Evolutionary conservation across 1,140 invertebrate genomes (phyloP).

Genomic region (Ips nitidus): DNA sequence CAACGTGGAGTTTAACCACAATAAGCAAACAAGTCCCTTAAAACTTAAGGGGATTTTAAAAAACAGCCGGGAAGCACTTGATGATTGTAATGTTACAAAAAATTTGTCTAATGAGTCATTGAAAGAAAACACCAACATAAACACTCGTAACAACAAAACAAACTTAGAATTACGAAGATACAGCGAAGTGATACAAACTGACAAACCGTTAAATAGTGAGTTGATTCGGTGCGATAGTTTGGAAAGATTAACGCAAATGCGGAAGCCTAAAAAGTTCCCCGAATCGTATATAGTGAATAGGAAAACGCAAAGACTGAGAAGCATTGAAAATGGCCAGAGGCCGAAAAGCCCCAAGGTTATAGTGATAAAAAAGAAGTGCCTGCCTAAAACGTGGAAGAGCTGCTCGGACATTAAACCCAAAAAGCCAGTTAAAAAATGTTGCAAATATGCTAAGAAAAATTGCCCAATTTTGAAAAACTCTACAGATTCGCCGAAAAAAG

Average conservation of each 20-base stretch:
- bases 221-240: constrained; percentile 48
- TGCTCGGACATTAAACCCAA: constrained; percentile 49
- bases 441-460: constrained; percentile 48
- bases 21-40: constrained; percentile 38
- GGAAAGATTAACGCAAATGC: constrained; percentile 43
- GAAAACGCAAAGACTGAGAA: constrained; percentile 34
- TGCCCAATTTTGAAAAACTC: constrained; percentile 46
- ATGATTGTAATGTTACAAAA: constrained; percentile 1
- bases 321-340: constrained; percentile 37
- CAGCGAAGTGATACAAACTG: constrained; percentile 45
- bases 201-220: constrained; percentile 43
- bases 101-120: constrained; percentile 8
- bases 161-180: constrained; percentile 41
- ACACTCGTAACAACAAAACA: constrained; percentile 39
- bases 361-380: constrained; percentile 42
- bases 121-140: constrained; percentile 23
- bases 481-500: constrained; percentile 31
- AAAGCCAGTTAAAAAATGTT: constrained; percentile 49
- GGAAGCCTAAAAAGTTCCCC: constrained; percentile 48
- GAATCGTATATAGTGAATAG: constrained; percentile 48
- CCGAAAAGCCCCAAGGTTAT: constrained; percentile 44
- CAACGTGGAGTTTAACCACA: constrained; percentile 45
- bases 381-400: constrained; percentile 51
- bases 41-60: constrained; percentile 47
- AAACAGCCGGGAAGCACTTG: constrained; percentile 40